Base-by-base conservation (phyloP, 2,797 vertebrate genomes). In the Enteromius unitaeniatus region DNA sequence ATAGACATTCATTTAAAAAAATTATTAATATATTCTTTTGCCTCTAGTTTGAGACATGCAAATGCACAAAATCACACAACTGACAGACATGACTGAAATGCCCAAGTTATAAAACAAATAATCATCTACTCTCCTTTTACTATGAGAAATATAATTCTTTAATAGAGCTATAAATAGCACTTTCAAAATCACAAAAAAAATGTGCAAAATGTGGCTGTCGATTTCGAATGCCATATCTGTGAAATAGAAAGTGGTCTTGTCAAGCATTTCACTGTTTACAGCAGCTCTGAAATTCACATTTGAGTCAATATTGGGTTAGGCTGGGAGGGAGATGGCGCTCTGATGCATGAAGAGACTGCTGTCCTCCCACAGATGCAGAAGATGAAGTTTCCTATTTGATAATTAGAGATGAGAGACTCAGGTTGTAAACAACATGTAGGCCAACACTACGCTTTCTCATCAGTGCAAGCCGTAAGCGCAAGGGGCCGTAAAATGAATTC, bases 1-100 rank as follows among this genome's bases (percentile, higher is more conserved):
- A 95, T 94, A 94, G 92, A 95, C 95, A 94, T 95, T 93, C 92
- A 92, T 90, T 76, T 87, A 92, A 86, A 91, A 49, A 91, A 92
- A 91, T 88, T 88, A 74, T 90, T 91, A 90, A 92, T 8, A 92
- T 88, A 87, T 92, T 93, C 91, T 87, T 84, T 93, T 92, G 93
- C 91, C 93, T 86, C 28, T 64, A 19, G 82, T 83, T 17, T 74
- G 85, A 89, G 89, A 84, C 81, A 82, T 75, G 72, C 85, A 84
- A 81, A 85, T 90, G 87, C 87, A 89, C 79, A 80, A 80, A 86
- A 87, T 79, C 28, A 86, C 84, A 88, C 45, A 93, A 88, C 0
- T 75, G 31, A 86, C 79, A 86, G 86, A 92, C 70, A 47, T 88
- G 90, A 88, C 74, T 91, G 62, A 68, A 45, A 45, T 5, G 47